Conservation (phyloP, 2,797 vertebrate genomes). For the Champsocephalus esox region DNA sequence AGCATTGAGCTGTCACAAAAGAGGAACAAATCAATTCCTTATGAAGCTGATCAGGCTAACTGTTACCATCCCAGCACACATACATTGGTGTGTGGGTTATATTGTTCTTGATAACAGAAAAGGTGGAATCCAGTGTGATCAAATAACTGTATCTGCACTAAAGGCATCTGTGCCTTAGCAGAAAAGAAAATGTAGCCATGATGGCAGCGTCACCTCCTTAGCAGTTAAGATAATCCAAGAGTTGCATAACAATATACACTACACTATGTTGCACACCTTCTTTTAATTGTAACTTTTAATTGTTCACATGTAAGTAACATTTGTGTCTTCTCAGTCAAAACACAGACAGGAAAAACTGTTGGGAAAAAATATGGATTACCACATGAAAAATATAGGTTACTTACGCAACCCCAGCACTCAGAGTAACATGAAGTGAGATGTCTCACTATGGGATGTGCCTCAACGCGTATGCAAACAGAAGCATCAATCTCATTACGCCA, state of each 20-base stretch:
- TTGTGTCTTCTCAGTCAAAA: neutral
- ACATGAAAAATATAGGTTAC: neutral
- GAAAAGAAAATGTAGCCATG: conserved; percentile 23
- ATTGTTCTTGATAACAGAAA: conserved; percentile 51
- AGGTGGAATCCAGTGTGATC: conserved; percentile 55
- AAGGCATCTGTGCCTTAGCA: conserved; percentile 37
- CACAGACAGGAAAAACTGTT: neutral
- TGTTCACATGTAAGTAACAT: neutral
- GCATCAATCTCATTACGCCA: too few species aligned
- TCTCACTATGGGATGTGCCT: too few species aligned
- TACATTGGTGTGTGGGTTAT: neutral
- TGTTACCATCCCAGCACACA: conserved; percentile 1
- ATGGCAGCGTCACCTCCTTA: neutral
- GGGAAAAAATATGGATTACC: neutral
- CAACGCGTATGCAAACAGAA: too few species aligned
- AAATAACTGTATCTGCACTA: conserved; percentile 57
- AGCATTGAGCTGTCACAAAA: conserved; percentile 1
- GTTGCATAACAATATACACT: neutral
- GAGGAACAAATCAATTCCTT: neutral
- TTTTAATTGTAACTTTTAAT: neutral
- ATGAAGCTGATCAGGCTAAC: neutral
- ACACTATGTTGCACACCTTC: neutral
- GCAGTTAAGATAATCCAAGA: neutral
- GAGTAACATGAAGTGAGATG: too few species aligned
- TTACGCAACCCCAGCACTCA: too few species aligned